Evolutionary conservation across 2,797 vertebrate genomes (phyloP), one percentile per base, ranked within the genome.

Genomic region (Glyptemys insculpta): DNA sequence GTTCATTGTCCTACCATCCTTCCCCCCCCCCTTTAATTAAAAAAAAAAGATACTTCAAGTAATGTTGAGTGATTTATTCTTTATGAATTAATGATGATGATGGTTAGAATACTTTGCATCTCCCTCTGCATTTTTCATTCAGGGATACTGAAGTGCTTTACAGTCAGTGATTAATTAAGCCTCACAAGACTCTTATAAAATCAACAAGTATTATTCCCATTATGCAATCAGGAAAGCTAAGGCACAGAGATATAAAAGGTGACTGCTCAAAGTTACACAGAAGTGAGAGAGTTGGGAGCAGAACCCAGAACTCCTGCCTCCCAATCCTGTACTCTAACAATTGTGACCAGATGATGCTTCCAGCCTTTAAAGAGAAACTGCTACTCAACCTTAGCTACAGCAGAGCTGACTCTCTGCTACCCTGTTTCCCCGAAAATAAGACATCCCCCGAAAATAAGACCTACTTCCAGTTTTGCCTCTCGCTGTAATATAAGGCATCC

Each of bases 361-460:
- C 79, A 34, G 92, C 83, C 54, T 44, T 21, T 25, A 65, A 89
- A 89, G 47, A 27, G 3, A 81, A 2, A 23, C 52, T 21, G 82
- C 27, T 21, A 14, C 15, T 87, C 90, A 94, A 49, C 12, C 84
- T 72, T 89, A 89, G 65, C 34, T 81, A 27, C 80, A 90, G 29
- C 0, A 1, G 76, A 4, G 47, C 0, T 10, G 7, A 53, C 15
- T 18, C 68, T 41, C 2, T 37, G 16, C 4, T 18, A n/a, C n/a
- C n/a, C n/a, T n/a, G n/a, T n/a, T n/a, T n/a, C n/a, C n/a, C n/a
- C n/a, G n/a, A n/a, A n/a, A n/a, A n/a, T n/a, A n/a, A n/a, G n/a
- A n/a, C n/a, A n/a, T n/a, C n/a, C n/a, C n/a, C n/a, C n/a, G n/a
- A n/a, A n/a, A n/a, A n/a, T n/a, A n/a, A n/a, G n/a, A n/a, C n/a